These are phyloP conservation scores for Linnaemya vulpina DNA, from an alignment of 2,888 invertebrate genomes.

Conservation along the genomic window DNA sequence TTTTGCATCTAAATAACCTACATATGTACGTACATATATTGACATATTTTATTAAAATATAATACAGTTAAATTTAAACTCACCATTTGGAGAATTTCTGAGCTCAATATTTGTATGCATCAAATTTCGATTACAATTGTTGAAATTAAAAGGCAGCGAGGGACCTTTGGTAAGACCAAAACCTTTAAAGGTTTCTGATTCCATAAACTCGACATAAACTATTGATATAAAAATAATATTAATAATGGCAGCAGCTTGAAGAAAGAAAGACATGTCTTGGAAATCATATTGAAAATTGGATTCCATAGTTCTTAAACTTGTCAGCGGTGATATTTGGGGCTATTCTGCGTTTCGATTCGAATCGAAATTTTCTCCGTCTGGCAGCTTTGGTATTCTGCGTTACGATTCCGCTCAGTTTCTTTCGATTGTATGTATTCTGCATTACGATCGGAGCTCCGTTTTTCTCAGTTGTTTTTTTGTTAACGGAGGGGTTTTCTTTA, in stretches of 20 bases:
- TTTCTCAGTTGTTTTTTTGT: too few species aligned
- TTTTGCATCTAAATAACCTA: too few species aligned
- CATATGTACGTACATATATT: neutral
- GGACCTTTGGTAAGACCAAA: slow-evolving; percentile 38
- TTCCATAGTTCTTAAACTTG: too few species aligned
- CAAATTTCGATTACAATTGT: neutral
- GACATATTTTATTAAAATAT: neutral
- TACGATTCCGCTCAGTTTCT: too few species aligned
- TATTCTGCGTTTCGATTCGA: too few species aligned
- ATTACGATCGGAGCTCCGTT: too few species aligned
- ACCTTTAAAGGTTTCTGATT: slow-evolving; percentile 52
- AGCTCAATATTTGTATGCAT: neutral
- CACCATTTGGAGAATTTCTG: neutral
- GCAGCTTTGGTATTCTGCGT: too few species aligned
- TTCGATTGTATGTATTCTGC: too few species aligned
- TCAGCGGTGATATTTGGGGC: too few species aligned
- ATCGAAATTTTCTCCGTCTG: too few species aligned
- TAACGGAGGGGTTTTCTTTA: too few species aligned
- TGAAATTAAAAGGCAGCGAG: neutral
- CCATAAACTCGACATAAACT: slow-evolving; percentile 63
- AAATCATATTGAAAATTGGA: neutral
- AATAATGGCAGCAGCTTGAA: neutral
- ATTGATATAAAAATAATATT: neutral
- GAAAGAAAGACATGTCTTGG: too few species aligned
- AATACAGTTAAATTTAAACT: neutral